Percentiles rank a stretch among this genome's conserved stretches.
Evolutionary conservation across 2,113 vertebrate species (phyloP).

Genomic region (Melanotaenia duboulayi): DNA sequence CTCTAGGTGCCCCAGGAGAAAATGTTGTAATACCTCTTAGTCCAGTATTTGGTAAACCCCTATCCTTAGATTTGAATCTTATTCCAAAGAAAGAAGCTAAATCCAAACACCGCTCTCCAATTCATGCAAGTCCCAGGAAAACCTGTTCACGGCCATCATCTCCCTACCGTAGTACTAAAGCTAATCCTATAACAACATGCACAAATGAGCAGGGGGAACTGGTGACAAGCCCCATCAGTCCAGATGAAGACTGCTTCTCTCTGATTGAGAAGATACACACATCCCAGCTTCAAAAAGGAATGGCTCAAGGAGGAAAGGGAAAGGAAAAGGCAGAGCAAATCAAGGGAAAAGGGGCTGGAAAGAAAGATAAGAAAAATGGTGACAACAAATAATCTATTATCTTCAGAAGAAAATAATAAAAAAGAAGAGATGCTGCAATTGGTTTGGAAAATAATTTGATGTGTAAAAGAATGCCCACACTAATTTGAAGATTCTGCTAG

Average conservation of each 20-base stretch:
- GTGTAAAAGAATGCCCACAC: background rate
- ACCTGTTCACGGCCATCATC: constrained; percentile 53
- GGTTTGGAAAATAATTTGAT: background rate
- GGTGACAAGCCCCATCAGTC: constrained; percentile 34
- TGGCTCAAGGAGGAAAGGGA: constrained; percentile 43
- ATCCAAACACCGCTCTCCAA: constrained; percentile 45
- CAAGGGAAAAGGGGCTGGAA: constrained; percentile 39
- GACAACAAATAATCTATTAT: constrained; percentile 45
- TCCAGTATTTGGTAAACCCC: constrained; percentile 54
- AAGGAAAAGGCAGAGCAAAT: constrained; percentile 19
- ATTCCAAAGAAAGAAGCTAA: constrained; percentile 62
- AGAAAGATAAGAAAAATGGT: constrained; percentile 61
- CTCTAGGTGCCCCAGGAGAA: constrained; percentile 74
- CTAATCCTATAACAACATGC: background rate
- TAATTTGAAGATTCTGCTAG: constrained; percentile 9
- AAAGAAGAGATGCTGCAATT: background rate
- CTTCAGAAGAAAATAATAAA: background rate
- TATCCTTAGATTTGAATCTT: constrained; percentile 75
- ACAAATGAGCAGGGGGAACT: constrained; percentile 4
- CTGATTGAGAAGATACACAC: constrained; percentile 75
- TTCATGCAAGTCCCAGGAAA: constrained; percentile 46
- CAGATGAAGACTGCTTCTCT: constrained; percentile 72
- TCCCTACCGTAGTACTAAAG: constrained; percentile 39
- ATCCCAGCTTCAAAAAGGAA: constrained; percentile 64
- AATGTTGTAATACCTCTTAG: constrained; percentile 76